A percentile compares a stretch with the other conserved stretches of the same genome.
Conservation (phyloP, 2,888 invertebrate species). For the Sipha maydis region DNA sequence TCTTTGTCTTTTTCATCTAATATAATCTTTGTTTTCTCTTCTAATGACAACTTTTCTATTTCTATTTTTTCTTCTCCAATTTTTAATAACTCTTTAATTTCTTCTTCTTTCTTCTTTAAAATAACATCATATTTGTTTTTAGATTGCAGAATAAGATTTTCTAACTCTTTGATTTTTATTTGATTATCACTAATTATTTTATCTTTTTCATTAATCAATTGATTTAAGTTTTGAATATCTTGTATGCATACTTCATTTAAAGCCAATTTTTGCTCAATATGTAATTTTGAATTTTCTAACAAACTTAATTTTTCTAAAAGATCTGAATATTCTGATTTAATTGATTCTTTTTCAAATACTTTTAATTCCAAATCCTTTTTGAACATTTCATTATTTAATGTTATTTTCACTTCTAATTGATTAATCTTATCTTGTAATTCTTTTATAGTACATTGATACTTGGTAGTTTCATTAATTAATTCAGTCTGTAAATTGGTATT, state of each 20-base stretch:
- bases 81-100: slow-evolving; percentile 33
- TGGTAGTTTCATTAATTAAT: slow-evolving; percentile 22
- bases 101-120: slow-evolving; percentile 44
- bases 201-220: not conserved
- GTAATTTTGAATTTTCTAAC: slow-evolving; percentile 66
- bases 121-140: slow-evolving; percentile 20
- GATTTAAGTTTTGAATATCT: slow-evolving; percentile 35
- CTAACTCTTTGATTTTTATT: slow-evolving; percentile 37
- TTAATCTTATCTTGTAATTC: slow-evolving; percentile 67
- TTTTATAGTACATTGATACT: slow-evolving; percentile 55
- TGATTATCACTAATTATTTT: slow-evolving; percentile 45
- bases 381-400: slow-evolving; percentile 66
- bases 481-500: slow-evolving; percentile 34
- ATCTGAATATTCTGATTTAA: slow-evolving; percentile 62
- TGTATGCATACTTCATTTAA: slow-evolving; percentile 20
- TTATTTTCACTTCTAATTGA: slow-evolving; percentile 66
- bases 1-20: slow-evolving; percentile 52
- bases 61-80: slow-evolving; percentile 36
- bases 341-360: slow-evolving; percentile 66
- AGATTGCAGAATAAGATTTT: slow-evolving; percentile 5
- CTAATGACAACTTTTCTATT: slow-evolving; percentile 23
- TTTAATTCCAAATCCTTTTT: slow-evolving; percentile 66
- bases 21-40: slow-evolving; percentile 37
- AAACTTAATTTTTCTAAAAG: slow-evolving; percentile 65
- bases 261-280: slow-evolving; percentile 33